Evolutionary conservation across 37 sponge, comb jelly and placozoan species (phyloP), one percentile per base, ranked within the genome.

Genomic region (Crambe crambe): DNA sequence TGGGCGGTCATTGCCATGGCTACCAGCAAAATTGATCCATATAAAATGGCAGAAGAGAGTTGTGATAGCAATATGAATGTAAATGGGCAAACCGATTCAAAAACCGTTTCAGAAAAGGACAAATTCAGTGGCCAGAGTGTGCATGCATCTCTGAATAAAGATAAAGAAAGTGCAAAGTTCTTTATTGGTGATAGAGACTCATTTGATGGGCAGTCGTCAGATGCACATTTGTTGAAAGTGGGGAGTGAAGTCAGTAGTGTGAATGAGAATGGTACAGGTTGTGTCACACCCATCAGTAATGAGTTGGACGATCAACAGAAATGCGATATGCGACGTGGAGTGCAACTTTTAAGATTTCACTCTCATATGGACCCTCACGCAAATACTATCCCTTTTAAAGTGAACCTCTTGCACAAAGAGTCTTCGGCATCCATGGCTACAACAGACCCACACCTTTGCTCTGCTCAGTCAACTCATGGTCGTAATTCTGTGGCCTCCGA

Each of bases 341-440:
- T 89, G 21, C 72, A 83, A 70, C 37, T 79, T 27, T 38, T 89
- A 38, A 60, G 80, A 8, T 86, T 26, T 65, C 86, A 79, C 62
- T 73, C 80, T 31, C 37, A 38, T 2, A 20, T 61, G 30, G 80
- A 73, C 57, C 3, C 34, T 30, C 54, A 62, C 30, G 59, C 78
- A 37, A 86, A 62, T 15, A 72, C 73, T 29, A 42, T 70, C 32
- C 66, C 66, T 6, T 70, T 84, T 8, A 84, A 76, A 56, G 41
- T 84, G 27, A 56, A 67, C 43, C 21, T 81, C 6, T 3, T 29
- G 3, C 37, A 34, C 3, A 29, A 36, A 2, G 66, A 65, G 1
- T 65, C 66, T 47, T 47, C 10, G 10, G 12, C 51, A 6, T 47
- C 51, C 6, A 12, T 47, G 51, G 15, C 15, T 21, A 20, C 56